A percentile compares a stretch with the other conserved stretches of the same genome.
Conservation (phyloP, 1,140 invertebrate species). For the Aporrectodea caliginosa region DNA sequence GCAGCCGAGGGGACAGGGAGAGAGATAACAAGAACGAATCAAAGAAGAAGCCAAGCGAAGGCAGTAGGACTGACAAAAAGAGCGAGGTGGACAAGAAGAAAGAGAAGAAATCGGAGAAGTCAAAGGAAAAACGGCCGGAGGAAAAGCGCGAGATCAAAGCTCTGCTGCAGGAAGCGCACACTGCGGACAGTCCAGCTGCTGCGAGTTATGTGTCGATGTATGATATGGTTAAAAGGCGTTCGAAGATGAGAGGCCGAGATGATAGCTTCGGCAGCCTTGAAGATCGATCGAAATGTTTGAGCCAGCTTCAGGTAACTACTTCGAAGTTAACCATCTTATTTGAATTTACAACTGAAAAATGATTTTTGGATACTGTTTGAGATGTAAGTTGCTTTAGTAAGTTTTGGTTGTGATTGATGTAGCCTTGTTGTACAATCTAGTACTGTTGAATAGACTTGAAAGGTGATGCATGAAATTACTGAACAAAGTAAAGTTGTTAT, state of each 20-base stretch:
- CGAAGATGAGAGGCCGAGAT: conserved; percentile 66
- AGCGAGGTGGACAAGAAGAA: not conserved
- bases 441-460: too few relatives aligned
- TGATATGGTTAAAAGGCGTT: conserved; percentile 90
- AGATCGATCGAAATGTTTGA: conserved; percentile 11
- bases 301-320: not conserved
- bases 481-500: too few relatives aligned
- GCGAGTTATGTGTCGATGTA: conserved; percentile 94
- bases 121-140: conserved; percentile 13
- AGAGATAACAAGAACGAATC: conserved; percentile 32
- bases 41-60: conserved; percentile 38
- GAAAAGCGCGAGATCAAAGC: conserved; percentile 18
- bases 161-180: conserved; percentile 2
- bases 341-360: not conserved
- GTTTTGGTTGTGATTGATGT: too few relatives aligned
- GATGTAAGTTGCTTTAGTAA: too few relatives aligned
- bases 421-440: too few relatives aligned
- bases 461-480: too few relatives aligned
- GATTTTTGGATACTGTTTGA: too few relatives aligned
- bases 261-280: not conserved
- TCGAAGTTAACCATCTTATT: too few relatives aligned
- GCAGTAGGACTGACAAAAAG: conserved; percentile 24
- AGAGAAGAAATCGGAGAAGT: not conserved
- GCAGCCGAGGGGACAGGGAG: not conserved
- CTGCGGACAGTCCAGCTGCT: not conserved